These are phyloP conservation scores for Willisornis vidua DNA, from an alignment of 2,113 vertebrate genomes.

Conservation along the genomic window DNA sequence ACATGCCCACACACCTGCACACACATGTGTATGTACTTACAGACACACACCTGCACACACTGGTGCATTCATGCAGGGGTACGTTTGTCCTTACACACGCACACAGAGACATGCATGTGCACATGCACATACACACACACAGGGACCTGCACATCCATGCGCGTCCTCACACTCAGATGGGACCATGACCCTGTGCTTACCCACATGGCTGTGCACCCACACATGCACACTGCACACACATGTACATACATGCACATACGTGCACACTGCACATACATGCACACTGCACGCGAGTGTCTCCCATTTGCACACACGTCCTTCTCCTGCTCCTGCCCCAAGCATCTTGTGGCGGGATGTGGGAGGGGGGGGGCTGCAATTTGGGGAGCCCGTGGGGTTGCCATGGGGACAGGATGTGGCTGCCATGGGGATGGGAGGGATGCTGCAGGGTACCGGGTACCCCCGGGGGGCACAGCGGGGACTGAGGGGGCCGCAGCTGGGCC, in stretches of 20 bases:
- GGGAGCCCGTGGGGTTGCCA: background rate
- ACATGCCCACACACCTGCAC: background rate
- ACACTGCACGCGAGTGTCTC: rapidly evolving
- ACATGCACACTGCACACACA: background rate
- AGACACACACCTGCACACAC: background rate
- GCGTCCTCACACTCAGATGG: background rate
- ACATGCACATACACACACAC: background rate
- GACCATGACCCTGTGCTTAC: too few relatives aligned
- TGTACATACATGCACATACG: background rate
- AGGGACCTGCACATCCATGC: background rate
- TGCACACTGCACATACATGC: background rate
- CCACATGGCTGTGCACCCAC: background rate
- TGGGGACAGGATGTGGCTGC: slow-evolving; percentile 1
- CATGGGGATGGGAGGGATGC: background rate
- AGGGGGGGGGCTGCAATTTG: background rate
- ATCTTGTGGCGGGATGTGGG: rapidly evolving
- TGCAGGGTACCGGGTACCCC: background rate
- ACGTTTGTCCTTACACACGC: background rate
- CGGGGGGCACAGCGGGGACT: background rate
- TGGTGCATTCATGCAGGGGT: background rate
- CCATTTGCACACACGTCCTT: background rate
- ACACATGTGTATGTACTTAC: background rate
- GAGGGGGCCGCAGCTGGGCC: slow-evolving; percentile 14
- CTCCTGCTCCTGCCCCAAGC: background rate
- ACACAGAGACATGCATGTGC: background rate